phyloP scores from a whole-genome alignment of 1,140 invertebrate genomes.

The Camponotus vicinus region DNA sequence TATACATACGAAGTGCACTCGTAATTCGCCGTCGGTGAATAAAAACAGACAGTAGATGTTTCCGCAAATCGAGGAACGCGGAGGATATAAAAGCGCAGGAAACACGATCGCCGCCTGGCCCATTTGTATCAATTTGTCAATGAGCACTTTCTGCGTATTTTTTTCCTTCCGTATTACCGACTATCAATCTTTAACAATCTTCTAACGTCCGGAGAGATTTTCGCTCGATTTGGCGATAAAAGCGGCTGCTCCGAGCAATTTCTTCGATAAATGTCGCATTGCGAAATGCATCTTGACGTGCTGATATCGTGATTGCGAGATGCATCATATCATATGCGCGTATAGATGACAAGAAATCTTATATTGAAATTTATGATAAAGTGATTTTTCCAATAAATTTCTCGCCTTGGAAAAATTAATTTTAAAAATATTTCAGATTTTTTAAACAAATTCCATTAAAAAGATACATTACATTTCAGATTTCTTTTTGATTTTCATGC shows the following conservation, averaged over 20 bases:
- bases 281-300: conserved; percentile 1
- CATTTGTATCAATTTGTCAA: conserved; percentile 65
- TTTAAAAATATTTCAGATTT: neutral
- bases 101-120: neutral
- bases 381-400: neutral
- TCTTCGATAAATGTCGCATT: neutral
- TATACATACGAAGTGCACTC: neutral
- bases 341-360: conserved; percentile 9
- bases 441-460: neutral
- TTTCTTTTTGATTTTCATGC: neutral
- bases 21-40: neutral
- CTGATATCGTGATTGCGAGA: conserved; percentile 20
- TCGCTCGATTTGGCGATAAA: conserved; percentile 33
- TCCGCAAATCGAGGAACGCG: conserved; percentile 26
- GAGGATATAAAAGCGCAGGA: conserved; percentile 31
- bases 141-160: conserved; percentile 41
- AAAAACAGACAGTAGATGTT: conserved; percentile 15
- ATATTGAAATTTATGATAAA: conserved; percentile 5
- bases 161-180: neutral
- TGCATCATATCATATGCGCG: neutral
- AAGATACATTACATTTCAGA: neutral
- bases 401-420: neutral
- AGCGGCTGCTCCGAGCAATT: neutral
- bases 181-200: conserved; percentile 52
- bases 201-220: conserved; percentile 11